phyloP scores from a whole-genome alignment of 2,888 invertebrate genomes.

The Tipula lateralis region DNA sequence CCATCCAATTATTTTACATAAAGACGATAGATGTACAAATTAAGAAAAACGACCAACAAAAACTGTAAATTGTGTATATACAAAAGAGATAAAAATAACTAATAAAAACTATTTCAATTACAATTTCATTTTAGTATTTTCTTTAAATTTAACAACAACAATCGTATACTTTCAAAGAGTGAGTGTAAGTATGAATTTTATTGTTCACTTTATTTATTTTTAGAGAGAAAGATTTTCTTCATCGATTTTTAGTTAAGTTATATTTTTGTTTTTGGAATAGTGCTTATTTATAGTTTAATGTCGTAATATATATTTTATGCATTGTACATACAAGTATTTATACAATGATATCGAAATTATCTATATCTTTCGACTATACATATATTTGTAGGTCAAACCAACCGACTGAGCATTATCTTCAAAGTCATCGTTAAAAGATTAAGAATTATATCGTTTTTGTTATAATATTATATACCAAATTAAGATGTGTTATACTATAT shows the following conservation, averaged over 20 bases:
- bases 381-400: not conserved
- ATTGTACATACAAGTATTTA: not conserved
- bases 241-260: not conserved
- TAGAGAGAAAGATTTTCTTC: not conserved
- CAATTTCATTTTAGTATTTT: not conserved
- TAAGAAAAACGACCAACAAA: not conserved
- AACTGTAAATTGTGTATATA: not conserved
- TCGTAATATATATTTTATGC: not conserved
- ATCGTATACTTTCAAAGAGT: not conserved
- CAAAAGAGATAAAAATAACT: constrained; percentile 8
- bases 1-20: not conserved
- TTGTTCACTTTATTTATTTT: not conserved
- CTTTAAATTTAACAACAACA: not conserved
- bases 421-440: not conserved
- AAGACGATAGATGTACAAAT: not conserved
- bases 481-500: not conserved
- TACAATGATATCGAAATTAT: not conserved
- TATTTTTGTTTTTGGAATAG: not conserved
- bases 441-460: not conserved
- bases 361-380: too few relatives aligned
- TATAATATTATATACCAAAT: not conserved
- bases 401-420: not conserved
- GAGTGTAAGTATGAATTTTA: not conserved
- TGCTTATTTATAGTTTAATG: not conserved
- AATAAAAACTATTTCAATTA: constrained; percentile 20